These are phyloP conservation scores for Garra rufa DNA, from an alignment of 2,113 vertebrate species.

Conservation along the genomic window DNA sequence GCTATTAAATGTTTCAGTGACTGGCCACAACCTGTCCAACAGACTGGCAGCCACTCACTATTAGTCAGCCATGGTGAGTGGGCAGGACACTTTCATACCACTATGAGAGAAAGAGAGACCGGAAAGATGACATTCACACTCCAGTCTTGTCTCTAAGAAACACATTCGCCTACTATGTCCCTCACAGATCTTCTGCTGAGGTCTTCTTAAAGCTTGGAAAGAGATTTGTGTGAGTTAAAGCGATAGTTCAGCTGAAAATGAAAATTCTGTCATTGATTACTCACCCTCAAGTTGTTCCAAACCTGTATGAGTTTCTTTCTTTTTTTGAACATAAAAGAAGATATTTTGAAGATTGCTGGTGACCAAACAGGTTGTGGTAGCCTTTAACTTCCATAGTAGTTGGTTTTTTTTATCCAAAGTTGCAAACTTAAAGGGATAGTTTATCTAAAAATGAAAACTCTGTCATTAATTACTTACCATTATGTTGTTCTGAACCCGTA, in stretches of 20 bases:
- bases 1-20: constrained; percentile 51
- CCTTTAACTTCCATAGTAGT: too few relatives aligned
- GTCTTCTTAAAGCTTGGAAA: constrained; percentile 19
- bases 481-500: too few relatives aligned
- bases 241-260: not conserved
- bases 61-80: constrained; percentile 51
- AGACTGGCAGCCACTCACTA: constrained; percentile 46
- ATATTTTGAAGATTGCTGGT: too few relatives aligned
- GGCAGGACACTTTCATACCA: constrained; percentile 42
- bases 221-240: not conserved
- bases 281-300: not conserved
- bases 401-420: too few relatives aligned
- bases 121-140: constrained; percentile 44
- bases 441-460: too few relatives aligned
- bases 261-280: not conserved
- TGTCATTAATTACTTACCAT: too few relatives aligned
- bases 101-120: constrained; percentile 33
- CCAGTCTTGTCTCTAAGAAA: constrained; percentile 38
- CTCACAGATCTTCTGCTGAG: constrained; percentile 23
- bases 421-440: too few relatives aligned
- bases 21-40: constrained; percentile 52
- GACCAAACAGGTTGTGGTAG: too few relatives aligned
- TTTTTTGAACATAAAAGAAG: not conserved
- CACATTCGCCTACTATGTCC: constrained; percentile 35
- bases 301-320: not conserved